Percentiles rank a stretch among this genome's conserved stretches.
Conservation (phyloP, 2,888 invertebrate genomes). For the Argyra leucocephala region DNA sequence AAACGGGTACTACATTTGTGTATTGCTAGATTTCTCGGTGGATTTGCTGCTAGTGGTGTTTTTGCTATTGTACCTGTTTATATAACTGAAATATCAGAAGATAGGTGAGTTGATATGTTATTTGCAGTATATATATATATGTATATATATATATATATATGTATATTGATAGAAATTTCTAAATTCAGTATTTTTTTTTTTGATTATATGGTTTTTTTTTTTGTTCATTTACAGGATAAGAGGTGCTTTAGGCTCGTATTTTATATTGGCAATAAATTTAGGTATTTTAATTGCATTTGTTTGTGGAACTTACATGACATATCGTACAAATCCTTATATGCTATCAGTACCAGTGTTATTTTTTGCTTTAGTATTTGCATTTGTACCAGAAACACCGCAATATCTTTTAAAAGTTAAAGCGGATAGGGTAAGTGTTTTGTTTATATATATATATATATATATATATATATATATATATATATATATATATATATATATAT, state of each 20-base stretch:
- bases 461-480: too few species aligned
- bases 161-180: too few species aligned
- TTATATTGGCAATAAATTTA: constrained; percentile 35
- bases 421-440: neutral
- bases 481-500: too few species aligned
- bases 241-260: constrained; percentile 36
- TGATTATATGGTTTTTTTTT: neutral
- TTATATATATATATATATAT: neutral
- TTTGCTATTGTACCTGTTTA: constrained; percentile 37
- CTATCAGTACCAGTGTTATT: constrained; percentile 28
- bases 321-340: constrained; percentile 31
- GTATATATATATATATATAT: too few species aligned
- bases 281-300: constrained; percentile 36
- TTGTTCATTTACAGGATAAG: constrained; percentile 30
- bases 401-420: constrained; percentile 28
- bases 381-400: constrained; percentile 40
- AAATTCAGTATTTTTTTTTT: neutral
- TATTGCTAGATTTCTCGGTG: constrained; percentile 32
- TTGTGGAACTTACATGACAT: constrained; percentile 33
- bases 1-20: constrained; percentile 30
- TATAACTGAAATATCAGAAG: constrained; percentile 36
- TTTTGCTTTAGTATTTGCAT: constrained; percentile 32
- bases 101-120: constrained; percentile 27
- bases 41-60: constrained; percentile 33
- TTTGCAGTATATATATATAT: too few species aligned